phyloP scores from a whole-genome alignment of 2,113 vertebrate species.

The Coracopsis vasa region DNA sequence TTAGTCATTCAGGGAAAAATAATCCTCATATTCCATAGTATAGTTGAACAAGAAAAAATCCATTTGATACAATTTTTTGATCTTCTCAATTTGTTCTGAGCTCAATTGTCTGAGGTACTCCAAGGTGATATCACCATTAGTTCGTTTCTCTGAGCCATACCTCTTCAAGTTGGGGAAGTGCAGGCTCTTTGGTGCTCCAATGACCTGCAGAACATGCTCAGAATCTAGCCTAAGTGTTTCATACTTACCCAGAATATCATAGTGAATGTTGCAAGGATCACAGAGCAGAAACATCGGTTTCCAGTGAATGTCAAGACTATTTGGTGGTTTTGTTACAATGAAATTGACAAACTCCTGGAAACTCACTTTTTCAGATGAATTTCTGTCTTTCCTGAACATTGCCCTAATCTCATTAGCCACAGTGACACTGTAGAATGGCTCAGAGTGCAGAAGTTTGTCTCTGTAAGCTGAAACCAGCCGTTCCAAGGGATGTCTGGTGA shows the following conservation, averaged over 20 bases:
- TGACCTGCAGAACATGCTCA: slow-evolving; percentile 34
- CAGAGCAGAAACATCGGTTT: slow-evolving; percentile 68
- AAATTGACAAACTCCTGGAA: slow-evolving; percentile 62
- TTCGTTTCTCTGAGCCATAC: slow-evolving; percentile 49
- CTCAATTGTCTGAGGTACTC: slow-evolving; percentile 49
- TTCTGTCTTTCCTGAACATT: slow-evolving; percentile 41
- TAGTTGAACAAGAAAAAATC: slow-evolving; percentile 69
- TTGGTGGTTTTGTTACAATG: background rate
- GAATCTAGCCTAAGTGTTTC: slow-evolving; percentile 60
- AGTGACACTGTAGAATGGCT: slow-evolving; percentile 15
- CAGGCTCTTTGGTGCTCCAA: slow-evolving; percentile 30
- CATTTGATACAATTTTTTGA: slow-evolving; percentile 36
- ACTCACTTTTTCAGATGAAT: slow-evolving; percentile 41
- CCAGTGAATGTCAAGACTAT: slow-evolving; percentile 57
- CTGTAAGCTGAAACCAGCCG: slow-evolving; percentile 71
- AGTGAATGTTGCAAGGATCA: slow-evolving; percentile 63
- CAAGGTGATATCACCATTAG: slow-evolving; percentile 36
- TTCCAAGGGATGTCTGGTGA: slow-evolving; percentile 69
- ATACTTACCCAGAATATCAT: slow-evolving; percentile 58
- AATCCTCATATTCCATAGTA: background rate
- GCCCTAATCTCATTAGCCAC: slow-evolving; percentile 43
- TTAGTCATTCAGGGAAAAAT: background rate
- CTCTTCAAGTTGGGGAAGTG: slow-evolving; percentile 45
- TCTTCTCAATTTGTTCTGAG: slow-evolving; percentile 35
- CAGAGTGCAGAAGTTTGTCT: slow-evolving; percentile 67